A percentile compares a stretch with the other conserved stretches of the same genome.
These are phyloP conservation scores for Vicugna pacos DNA, from an alignment of 2,113 vertebrate genomes.

Conservation along the genomic window DNA sequence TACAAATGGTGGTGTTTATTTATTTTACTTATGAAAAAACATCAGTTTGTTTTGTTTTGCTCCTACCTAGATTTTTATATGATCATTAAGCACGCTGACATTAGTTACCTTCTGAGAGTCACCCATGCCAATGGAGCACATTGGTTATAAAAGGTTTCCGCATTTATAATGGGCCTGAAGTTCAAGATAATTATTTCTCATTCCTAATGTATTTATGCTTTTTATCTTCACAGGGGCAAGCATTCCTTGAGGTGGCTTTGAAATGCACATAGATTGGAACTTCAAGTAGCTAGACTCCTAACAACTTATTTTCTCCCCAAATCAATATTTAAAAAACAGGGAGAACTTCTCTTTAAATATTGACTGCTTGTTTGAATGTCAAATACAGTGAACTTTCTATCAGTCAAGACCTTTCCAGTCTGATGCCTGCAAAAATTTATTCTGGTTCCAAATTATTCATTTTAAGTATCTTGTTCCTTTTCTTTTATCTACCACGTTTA, in stretches of 20 bases:
- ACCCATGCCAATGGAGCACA: neutral
- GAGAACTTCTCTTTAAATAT: constrained; percentile 78
- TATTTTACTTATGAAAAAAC: neutral
- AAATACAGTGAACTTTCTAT: constrained; percentile 77
- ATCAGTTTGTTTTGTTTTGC: neutral
- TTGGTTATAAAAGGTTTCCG: neutral
- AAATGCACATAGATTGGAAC: constrained; percentile 45
- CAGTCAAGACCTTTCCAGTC: constrained; percentile 69
- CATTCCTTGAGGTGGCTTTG: constrained; percentile 52
- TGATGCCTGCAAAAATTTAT: constrained; percentile 67
- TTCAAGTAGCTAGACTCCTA: constrained; percentile 2
- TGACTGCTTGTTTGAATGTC: constrained; percentile 78
- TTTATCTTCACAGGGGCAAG: constrained; percentile 39
- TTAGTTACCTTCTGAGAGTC: neutral
- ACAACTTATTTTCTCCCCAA: constrained; percentile 71
- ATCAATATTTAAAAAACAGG: constrained; percentile 82
- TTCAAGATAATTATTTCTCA: constrained; percentile 56
- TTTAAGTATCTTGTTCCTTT: neutral
- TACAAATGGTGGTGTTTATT: neutral
- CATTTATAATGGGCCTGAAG: neutral
- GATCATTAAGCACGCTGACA: neutral
- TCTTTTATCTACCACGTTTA: neutral
- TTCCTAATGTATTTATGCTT: constrained; percentile 59
- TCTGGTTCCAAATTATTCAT: constrained; percentile 28
- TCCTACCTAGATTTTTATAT: neutral